A percentile compares a stretch with the other conserved stretches of the same genome.
These are phyloP conservation scores for Dolichomitus sp. DNA, from an alignment of 2,888 invertebrate genomes.

Conservation along the genomic window DNA sequence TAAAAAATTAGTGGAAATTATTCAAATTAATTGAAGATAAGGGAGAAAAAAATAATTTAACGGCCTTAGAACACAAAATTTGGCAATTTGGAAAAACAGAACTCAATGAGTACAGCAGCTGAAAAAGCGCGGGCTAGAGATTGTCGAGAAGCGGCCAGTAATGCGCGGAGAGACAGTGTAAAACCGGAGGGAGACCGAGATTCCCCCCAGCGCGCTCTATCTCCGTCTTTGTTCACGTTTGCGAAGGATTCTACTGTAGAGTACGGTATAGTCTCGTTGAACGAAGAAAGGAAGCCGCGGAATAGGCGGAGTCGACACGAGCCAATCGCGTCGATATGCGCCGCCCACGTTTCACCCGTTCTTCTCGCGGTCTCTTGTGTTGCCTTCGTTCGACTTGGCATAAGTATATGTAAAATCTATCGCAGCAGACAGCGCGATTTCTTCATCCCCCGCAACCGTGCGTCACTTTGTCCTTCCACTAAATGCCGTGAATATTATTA, in stretches of 20 bases:
- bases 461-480: too few species aligned
- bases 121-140: conserved; percentile 52
- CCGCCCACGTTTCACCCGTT: conserved; percentile 83
- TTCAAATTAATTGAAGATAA: too few species aligned
- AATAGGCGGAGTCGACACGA: conserved; percentile 84
- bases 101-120: background rate
- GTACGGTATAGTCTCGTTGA: conserved; percentile 44
- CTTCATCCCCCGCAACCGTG: too few species aligned
- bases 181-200: conserved; percentile 36
- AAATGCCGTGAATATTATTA: conserved; percentile 23
- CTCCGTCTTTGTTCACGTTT: conserved; percentile 61
- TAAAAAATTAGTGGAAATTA: too few species aligned
- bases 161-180: conserved; percentile 21
- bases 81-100: background rate
- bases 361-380: conserved; percentile 73
- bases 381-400: conserved; percentile 13
- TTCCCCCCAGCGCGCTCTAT: conserved; percentile 53
- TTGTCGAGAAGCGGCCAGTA: conserved; percentile 18
- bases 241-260: conserved; percentile 42
- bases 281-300: conserved; percentile 77
- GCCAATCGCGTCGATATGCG: conserved; percentile 83
- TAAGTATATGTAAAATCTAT: conserved; percentile 8
- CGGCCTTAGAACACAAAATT: background rate
- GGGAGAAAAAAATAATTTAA: too few species aligned
- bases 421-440: background rate